Evolutionary conservation across 2,113 vertebrate species (phyloP), one percentile per base, ranked within the genome.

Genomic region (Lepisosteus osseus): DNA sequence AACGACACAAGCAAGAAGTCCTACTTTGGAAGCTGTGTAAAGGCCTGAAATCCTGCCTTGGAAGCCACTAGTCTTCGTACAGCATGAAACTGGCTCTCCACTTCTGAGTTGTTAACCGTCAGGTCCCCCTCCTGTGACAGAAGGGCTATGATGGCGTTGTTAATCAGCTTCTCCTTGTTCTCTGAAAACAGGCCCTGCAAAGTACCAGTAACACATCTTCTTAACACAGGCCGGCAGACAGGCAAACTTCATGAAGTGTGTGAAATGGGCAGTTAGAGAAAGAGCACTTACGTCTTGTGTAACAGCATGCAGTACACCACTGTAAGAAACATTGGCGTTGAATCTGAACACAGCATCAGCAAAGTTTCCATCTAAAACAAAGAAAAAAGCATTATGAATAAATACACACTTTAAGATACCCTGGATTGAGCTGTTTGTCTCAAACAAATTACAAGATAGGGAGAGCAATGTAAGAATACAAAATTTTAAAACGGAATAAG

Each of bases 91-190:
- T 99, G 97, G 78, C 96, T 98, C 89, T 99, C 96, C 61, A 99
- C 92, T 80, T 99, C 97, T n/a, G 94, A 80, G 54, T 95, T 97
- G 40, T 92, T 90, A 56, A 89, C 86, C 0, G 92, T 90, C 64
- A 92, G 78, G 83, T 99, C 97, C 4, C 90, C 88, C 72, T 99
- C 97, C 77, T 98, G 97, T 6, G 93, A 95, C 5, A 99, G 80
- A 43, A 99, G 87, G 29, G 97, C 96, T 76, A 95, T 93, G 84
- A 98, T 94, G 74, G 97, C 96, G 72, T 98, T 98, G 91, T 95
- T 98, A 80, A 99, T 99, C 81, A 99, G 91, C 78, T 99, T 99
- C 87, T 99, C 97, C 85, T 99, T 99, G 88, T 99, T 99, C 90
- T 99, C 97, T 4, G 97, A 99, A 86, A 99, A 99, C 29, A 99